Evolutionary conservation across 2,888 invertebrate genomes (phyloP).

Genomic region (Harpagoxenus sublaevis): DNA sequence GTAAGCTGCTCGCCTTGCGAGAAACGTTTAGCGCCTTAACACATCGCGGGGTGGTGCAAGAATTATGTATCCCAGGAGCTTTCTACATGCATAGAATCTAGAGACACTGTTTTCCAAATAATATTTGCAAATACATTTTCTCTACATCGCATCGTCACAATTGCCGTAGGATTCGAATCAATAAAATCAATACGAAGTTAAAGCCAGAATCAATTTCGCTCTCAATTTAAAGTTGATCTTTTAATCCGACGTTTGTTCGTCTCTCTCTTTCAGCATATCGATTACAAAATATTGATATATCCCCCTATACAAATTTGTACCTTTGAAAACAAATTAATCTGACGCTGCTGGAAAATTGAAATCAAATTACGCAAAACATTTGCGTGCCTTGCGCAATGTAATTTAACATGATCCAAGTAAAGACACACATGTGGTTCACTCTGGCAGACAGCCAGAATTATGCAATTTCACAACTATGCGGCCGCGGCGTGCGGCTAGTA

Average conservation of each 20-base stretch:
- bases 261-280: not conserved
- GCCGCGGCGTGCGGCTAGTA: slow-evolving; percentile 14
- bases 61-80: not conserved
- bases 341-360: slow-evolving; percentile 15
- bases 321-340: slow-evolving; percentile 7
- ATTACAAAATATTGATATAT: not conserved
- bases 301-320: not conserved
- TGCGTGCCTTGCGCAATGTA: slow-evolving; percentile 25
- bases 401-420: slow-evolving; percentile 2
- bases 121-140: not conserved
- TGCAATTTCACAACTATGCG: slow-evolving; percentile 52
- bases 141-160: not conserved
- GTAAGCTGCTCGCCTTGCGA: slow-evolving; percentile 27
- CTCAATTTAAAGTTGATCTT: slow-evolving; percentile 11
- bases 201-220: slow-evolving; percentile 10
- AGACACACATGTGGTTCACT: slow-evolving; percentile 13
- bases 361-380: slow-evolving; percentile 24
- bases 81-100: not conserved
- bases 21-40: slow-evolving; percentile 9
- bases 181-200: not conserved
- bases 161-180: not conserved
- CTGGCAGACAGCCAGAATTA: slow-evolving; percentile 61
- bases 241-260: not conserved
- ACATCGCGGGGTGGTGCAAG: not conserved
- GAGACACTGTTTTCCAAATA: not conserved